Base-by-base conservation (phyloP, 2,888 invertebrate genomes). In the Ptilodon capucinus region DNA sequence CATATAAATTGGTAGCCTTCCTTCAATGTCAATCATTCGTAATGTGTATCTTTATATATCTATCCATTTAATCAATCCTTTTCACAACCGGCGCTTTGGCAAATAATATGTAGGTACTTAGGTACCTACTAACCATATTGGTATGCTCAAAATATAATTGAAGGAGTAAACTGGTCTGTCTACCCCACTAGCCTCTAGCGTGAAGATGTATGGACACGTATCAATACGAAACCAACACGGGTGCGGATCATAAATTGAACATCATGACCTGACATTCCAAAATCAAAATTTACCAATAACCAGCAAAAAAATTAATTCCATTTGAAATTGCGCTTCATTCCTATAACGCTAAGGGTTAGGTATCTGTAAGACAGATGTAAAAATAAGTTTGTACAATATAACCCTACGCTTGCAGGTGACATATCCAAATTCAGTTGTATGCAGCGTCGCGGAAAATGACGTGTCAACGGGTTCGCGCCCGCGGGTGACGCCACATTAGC, bases 371-470 rank as follows among this genome's bases (percentile, higher is more conserved):
- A 6, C n/a, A 38, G 9, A 13, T 38, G 2, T 38, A 38, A 18
- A 38, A 4, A 19, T 18, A 38, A 19, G n/a, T 38, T 38, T n/a
- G 19, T 13, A 25, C 25, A 65, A 46, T 54, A 45, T 56, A 56
- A 68, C 64, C 65, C 65, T 62, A 51, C 60, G 50, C 63, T 67
- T 65, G 66, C 51, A 47, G 57, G 61, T 75, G 80, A 76, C 81
- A 78, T 84, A 81, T 72, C 75, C 82, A 81, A 80, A 84, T 81
- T 69, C 60, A 56, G 65, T 61, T 64, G 65, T 53, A 76, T 69
- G 80, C 85, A 74, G 62, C 68, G 76, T 76, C 44, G 83, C 78
- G 84, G 86, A 89, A 88, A 90, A 90, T 89, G 79, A 87, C 82
- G 59, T 88, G 88, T 89, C 89, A 88, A 65, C 71, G 60, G 70